Percentiles rank a stretch among this genome's conserved stretches.
Evolutionary conservation across 2,113 vertebrate species (phyloP).

Genomic region (Callipepla californica): DNA sequence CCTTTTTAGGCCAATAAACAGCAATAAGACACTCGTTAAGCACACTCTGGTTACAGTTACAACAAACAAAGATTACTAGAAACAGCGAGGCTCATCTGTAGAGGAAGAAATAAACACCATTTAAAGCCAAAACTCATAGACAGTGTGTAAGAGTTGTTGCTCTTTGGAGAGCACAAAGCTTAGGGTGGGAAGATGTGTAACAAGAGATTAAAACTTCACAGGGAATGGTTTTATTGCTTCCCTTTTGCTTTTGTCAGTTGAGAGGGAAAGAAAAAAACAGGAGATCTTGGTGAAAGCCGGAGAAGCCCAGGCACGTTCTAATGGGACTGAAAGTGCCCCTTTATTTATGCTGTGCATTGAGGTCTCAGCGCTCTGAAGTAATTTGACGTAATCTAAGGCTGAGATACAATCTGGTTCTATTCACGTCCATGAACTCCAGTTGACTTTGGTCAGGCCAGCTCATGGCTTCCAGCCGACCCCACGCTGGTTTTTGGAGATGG

Average conservation of each 20-base stretch:
- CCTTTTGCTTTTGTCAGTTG: neutral
- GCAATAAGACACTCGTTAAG: neutral
- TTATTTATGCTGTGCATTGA: neutral
- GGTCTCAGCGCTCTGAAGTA: neutral
- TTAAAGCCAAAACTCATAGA: neutral
- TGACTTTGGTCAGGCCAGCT: slow-evolving; percentile 3
- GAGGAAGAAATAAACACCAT: neutral
- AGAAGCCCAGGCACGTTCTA: slow-evolving; percentile 16
- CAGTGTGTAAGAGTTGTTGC: neutral
- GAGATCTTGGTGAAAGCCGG: neutral
- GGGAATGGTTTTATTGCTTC: neutral
- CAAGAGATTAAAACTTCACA: neutral
- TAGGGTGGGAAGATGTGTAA: neutral
- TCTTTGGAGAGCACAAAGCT: neutral
- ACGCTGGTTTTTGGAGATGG: neutral
- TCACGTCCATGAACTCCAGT: neutral
- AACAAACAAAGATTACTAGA: neutral
- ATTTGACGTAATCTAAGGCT: neutral
- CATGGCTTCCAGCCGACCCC: neutral
- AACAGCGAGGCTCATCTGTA: neutral
- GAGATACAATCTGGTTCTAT: neutral
- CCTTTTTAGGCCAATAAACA: neutral
- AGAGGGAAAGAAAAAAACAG: slow-evolving; percentile 14
- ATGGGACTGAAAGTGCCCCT: slow-evolving; percentile 22
- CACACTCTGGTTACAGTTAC: neutral